These are phyloP conservation scores for Plutella xylostella DNA, from an alignment of 2,888 invertebrate species.

Conservation along the genomic window DNA sequence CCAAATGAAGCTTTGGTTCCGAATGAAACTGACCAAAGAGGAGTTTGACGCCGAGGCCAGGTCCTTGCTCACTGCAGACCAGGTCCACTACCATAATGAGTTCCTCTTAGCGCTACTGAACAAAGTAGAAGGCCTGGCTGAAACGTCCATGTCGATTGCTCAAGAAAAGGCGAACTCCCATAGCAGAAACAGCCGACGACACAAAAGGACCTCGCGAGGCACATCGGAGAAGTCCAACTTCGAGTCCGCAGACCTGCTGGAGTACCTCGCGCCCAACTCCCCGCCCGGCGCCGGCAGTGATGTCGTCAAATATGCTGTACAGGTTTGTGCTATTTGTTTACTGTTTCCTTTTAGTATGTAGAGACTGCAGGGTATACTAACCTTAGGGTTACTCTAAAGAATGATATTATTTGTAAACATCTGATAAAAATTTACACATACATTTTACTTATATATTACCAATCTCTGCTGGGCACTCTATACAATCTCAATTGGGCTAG, in stretches of 20 bases:
- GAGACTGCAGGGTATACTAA: too few species aligned
- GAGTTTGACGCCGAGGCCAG: conserved; percentile 86
- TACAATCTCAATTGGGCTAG: too few species aligned
- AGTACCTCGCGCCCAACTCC: conserved; percentile 69
- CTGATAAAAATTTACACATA: too few species aligned
- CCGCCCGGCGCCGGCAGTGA: conserved; percentile 63
- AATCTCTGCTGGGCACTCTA: too few species aligned
- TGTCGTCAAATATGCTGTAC: conserved; percentile 59
- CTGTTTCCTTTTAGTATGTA: too few species aligned
- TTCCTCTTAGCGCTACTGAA: conserved; percentile 84
- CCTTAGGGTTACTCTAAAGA: conserved; percentile 65
- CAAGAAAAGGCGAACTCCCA: conserved; percentile 54
- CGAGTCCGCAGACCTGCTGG: conserved; percentile 70
- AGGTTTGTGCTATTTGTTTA: conserved; percentile 27
- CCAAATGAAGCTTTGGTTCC: conserved; percentile 82
- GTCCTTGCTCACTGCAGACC: conserved; percentile 76
- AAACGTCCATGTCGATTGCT: conserved; percentile 48
- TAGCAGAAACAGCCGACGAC: conserved; percentile 52
- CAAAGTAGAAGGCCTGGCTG: conserved; percentile 73
- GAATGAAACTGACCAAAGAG: conserved; percentile 80
- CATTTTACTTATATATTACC: too few species aligned
- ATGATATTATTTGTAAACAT: too few species aligned
- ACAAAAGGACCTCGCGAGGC: conserved; percentile 63
- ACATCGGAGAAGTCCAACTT: conserved; percentile 71
- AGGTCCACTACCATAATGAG: conserved; percentile 86